Evolutionary conservation across 2,888 invertebrate species (phyloP), one percentile per base, ranked within the genome.

Genomic region (Amphipyra berbera): DNA sequence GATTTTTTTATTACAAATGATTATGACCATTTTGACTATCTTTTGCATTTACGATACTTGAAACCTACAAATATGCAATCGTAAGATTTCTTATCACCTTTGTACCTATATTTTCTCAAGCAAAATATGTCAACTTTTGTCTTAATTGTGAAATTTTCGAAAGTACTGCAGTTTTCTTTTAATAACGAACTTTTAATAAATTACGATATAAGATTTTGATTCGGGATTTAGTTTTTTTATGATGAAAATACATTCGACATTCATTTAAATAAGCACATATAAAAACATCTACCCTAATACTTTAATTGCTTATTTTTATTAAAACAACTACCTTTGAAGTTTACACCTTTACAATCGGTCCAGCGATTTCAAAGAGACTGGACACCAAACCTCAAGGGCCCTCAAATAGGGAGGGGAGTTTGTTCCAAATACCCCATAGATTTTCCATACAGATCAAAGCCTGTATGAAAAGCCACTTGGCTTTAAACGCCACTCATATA

Each of bases 281-380:
- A 37, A 38, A 14, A n/a, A 27, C 35, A n/a, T 10, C 21, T 15
- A 15, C 33, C n/a, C 21, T 38, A 35, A 50, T 0, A 57, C 14
- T 37, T 38, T 77, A 66, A 69, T 73, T 63, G 61, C 59, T 7
- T 21, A 21, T 21, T 21, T 21, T 35, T 49, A 14, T 48, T 72
- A 55, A 61, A 72, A 68, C 41, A 55, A 63, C 61, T 46, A 55
- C 48, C 76, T 78, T 78, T 79, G 78, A 78, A 47, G 65, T 52
- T 60, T 78, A 73, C 78, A 78, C 79, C 78, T 79, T 78, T 76
- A 68, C 73, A 76, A 76, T 70, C 76, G 79, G 79, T 73, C 73
- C 73, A 78, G 59, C 41, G 76, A 48, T 14, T 70, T 45, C 47
- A 66, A 70, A 70, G 59, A 47, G 41, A 66, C 66, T 76, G 78